Percentiles rank a stretch among this genome's conserved stretches.
These are phyloP conservation scores for Pao palembangensis DNA, from an alignment of 2,113 vertebrate genomes.

Conservation along the genomic window DNA sequence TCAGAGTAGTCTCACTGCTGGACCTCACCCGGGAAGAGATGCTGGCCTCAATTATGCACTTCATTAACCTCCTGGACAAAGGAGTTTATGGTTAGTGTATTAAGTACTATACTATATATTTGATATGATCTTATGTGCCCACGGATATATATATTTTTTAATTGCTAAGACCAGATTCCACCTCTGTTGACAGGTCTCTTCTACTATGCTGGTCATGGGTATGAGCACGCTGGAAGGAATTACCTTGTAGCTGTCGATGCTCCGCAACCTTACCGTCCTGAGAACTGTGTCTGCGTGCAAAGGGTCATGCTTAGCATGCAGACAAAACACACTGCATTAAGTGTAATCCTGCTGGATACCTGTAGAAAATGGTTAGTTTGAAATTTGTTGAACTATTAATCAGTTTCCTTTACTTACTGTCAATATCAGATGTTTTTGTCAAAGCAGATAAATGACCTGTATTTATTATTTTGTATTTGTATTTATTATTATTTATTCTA, in stretches of 20 bases:
- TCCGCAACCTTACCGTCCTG: constrained; percentile 78
- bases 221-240: constrained; percentile 81
- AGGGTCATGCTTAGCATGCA: constrained; percentile 83
- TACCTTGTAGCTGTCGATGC: constrained; percentile 85
- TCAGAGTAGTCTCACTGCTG: constrained; percentile 84
- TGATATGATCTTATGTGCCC: too few relatives aligned
- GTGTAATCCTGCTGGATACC: constrained; percentile 82
- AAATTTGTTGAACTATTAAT: neutral
- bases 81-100: constrained; percentile 81
- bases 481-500: neutral
- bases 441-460: neutral
- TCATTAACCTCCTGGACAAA: constrained; percentile 79
- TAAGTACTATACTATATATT: too few relatives aligned
- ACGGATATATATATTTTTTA: too few relatives aligned
- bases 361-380: constrained; percentile 81
- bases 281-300: constrained; percentile 85
- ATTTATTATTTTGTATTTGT: neutral
- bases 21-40: constrained; percentile 84
- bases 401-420: neutral
- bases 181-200: constrained; percentile 75
- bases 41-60: constrained; percentile 73
- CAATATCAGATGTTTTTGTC: neutral
- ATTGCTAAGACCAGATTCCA: neutral
- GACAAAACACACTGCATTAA: constrained; percentile 76
- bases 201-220: constrained; percentile 87